Conservation (phyloP, 2,113 vertebrate species). For the Asarcornis scutulata region DNA sequence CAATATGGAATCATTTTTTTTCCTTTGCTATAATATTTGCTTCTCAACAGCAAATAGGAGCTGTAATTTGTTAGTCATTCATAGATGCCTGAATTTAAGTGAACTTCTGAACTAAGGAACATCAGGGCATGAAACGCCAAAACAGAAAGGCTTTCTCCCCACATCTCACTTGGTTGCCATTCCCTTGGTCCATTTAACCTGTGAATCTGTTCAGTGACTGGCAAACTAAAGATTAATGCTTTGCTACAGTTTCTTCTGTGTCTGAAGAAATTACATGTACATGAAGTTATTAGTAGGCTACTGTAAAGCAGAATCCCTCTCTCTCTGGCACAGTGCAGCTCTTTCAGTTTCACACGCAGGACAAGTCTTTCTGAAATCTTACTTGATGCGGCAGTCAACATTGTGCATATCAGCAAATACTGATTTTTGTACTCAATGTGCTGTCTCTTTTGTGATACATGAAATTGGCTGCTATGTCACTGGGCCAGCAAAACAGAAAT, state of each 20-base stretch:
- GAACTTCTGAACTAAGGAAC: not conserved
- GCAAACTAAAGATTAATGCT: not conserved
- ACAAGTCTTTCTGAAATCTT: not conserved
- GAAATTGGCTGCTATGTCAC: not conserved
- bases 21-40: not conserved
- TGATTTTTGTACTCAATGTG: not conserved
- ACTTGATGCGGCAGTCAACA: not conserved
- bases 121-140: not conserved
- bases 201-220: not conserved
- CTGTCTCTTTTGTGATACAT: not conserved
- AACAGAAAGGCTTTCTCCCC: not conserved
- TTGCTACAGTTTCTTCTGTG: not conserved
- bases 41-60: not conserved
- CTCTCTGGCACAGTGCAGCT: accelerated
- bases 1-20: not conserved
- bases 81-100: not conserved
- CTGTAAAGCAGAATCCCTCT: not conserved
- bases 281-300: not conserved
- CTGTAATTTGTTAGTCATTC: not conserved
- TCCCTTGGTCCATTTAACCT: not conserved
- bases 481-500: not conserved
- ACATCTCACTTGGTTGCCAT: not conserved
- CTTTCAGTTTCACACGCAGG: not conserved
- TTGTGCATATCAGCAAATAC: not conserved
- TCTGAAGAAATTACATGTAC: not conserved